A percentile compares a stretch with the other conserved stretches of the same genome.
These are phyloP conservation scores for Atethmia centrago DNA, from an alignment of 2,888 invertebrate species.

Conservation along the genomic window DNA sequence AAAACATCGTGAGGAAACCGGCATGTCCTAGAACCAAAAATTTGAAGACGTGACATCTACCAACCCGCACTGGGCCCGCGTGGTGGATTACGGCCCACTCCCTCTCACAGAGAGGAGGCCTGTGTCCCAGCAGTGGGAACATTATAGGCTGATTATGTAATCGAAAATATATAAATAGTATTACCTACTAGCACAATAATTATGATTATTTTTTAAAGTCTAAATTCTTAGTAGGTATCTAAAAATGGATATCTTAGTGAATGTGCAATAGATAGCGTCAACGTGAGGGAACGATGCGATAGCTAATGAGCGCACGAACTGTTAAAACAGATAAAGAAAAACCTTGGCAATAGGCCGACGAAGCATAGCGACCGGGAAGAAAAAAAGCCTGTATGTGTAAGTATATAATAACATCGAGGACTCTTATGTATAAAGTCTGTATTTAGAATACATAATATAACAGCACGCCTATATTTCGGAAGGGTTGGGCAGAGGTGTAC, in stretches of 20 bases:
- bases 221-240: neutral
- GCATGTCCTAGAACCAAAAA: too few species aligned
- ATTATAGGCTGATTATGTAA: too few species aligned
- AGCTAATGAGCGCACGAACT: slow-evolving; percentile 28
- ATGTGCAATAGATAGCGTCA: neutral
- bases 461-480: neutral
- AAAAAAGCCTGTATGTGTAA: neutral
- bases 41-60: too few species aligned
- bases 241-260: neutral
- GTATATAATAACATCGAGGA: neutral
- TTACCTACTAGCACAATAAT: neutral
- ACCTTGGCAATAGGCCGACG: slow-evolving; percentile 10
- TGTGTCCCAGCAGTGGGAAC: too few species aligned
- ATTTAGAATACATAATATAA: neutral
- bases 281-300: neutral
- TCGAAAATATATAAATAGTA: neutral
- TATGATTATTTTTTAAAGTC: neutral
- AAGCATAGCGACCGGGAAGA: neutral
- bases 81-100: too few species aligned
- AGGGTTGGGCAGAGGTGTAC: neutral
- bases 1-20: too few species aligned
- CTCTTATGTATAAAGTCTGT: neutral
- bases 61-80: too few species aligned
- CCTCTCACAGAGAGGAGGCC: too few species aligned
- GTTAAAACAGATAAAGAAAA: slow-evolving; percentile 20